These are phyloP conservation scores for Liolophura sinensis DNA, from an alignment of 1,140 invertebrate species.

Conservation along the genomic window DNA sequence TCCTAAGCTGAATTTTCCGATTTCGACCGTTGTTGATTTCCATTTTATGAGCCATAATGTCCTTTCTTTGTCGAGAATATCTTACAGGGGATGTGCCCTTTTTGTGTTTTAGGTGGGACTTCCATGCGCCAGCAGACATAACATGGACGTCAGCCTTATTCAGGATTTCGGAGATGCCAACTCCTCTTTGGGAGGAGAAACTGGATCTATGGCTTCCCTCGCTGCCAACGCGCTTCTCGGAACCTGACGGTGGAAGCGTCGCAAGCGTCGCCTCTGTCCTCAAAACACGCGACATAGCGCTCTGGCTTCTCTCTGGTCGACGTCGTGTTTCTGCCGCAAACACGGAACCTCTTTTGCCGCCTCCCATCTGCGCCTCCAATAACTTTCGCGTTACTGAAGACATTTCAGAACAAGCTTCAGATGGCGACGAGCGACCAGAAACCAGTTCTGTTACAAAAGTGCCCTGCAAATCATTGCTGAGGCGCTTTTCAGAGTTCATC, in stretches of 20 bases:
- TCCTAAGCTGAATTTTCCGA: no score
- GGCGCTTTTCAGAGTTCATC: conserved; percentile 16
- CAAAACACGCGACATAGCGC: conserved; percentile 9
- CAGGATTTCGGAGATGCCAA: conserved; percentile 35
- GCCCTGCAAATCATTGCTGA: conserved; percentile 15
- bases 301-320: conserved; percentile 3
- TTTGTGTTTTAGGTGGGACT: conserved; percentile 25
- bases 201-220: conserved; percentile 5
- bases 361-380: no score
- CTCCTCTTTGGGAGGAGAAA: conserved; percentile 12
- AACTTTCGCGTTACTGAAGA: no score
- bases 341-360: conserved; percentile 10
- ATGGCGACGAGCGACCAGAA: not conserved
- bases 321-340: conserved; percentile 14
- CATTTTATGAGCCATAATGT: conserved; percentile 29
- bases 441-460: conserved; percentile 2
- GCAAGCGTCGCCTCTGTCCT: conserved; percentile 8
- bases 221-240: conserved; percentile 6
- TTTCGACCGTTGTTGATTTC: conserved; percentile 23
- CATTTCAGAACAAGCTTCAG: no score
- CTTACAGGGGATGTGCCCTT: conserved; percentile 21
- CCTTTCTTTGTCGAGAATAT: conserved; percentile 24
- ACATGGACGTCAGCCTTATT: conserved; percentile 29
- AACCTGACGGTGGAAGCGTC: conserved; percentile 3
- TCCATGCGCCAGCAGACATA: conserved; percentile 35